Conservation (phyloP, 2,113 vertebrate genomes). For the Sinocyclocheilus rhinocerous region DNA sequence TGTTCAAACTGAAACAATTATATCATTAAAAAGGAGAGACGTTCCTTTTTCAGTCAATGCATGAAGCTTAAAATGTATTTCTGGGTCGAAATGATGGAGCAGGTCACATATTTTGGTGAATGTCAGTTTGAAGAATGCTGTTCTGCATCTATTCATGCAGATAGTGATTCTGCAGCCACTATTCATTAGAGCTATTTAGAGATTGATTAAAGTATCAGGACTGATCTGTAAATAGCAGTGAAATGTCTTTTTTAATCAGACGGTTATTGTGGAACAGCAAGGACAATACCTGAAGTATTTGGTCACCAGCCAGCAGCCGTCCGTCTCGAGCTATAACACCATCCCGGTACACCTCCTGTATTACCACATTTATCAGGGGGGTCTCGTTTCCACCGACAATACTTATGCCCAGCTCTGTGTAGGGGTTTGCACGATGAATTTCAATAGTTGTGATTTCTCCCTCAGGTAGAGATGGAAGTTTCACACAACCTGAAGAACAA, state of each 20-base stretch:
- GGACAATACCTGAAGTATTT: slow-evolving; percentile 88
- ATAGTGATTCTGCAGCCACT: slow-evolving; percentile 6
- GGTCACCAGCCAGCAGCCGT: slow-evolving; percentile 94
- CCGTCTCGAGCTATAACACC: slow-evolving; percentile 95
- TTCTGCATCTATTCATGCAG: not conserved
- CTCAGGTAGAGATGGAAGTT: slow-evolving; percentile 91
- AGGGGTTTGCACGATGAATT: slow-evolving; percentile 93
- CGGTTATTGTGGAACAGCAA: not conserved
- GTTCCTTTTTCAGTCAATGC: not conserved
- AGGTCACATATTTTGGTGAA: not conserved
- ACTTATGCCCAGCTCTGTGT: slow-evolving; percentile 95
- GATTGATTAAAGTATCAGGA: slow-evolving; percentile 20
- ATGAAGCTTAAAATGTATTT: not conserved
- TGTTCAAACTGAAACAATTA: not conserved
- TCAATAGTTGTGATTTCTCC: slow-evolving; percentile 97
- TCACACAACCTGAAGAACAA: slow-evolving; percentile 74
- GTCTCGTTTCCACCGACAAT: slow-evolving; percentile 97
- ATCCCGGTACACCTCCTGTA: slow-evolving; percentile 97
- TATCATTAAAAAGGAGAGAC: not conserved
- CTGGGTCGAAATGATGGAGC: not conserved
- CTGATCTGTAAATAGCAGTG: slow-evolving; percentile 25
- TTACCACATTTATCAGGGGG: slow-evolving; percentile 96
- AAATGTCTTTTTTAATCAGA: slow-evolving; percentile 14
- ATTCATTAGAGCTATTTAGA: not conserved
- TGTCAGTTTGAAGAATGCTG: slow-evolving; percentile 11